phyloP scores from a whole-genome alignment of 2,113 vertebrate genomes.

The Tyrannus savana region DNA sequence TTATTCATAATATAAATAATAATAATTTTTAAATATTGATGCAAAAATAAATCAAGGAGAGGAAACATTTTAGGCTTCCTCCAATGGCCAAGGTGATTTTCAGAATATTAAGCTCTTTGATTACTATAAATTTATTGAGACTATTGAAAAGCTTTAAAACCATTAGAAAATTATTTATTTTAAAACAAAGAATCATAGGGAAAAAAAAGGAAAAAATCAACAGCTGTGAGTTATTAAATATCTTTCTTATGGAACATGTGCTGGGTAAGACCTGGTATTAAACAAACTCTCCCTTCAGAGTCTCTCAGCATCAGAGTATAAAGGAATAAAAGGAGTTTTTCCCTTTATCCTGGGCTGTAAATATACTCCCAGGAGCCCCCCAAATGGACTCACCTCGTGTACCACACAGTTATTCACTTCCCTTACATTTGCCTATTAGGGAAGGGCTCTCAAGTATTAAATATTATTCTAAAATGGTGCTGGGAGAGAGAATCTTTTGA shows the following conservation, averaged over 20 bases:
- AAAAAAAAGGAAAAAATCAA: background rate
- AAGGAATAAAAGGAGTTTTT: background rate
- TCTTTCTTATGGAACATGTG: background rate
- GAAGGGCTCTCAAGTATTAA: background rate
- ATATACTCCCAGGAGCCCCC: background rate
- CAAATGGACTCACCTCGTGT: background rate
- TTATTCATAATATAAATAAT: background rate
- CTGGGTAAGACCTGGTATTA: background rate
- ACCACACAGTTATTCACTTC: background rate
- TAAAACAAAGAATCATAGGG: background rate
- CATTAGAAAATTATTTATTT: background rate
- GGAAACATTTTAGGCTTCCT: background rate
- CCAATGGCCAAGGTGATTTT: background rate
- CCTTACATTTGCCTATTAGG: constrained; percentile 5
- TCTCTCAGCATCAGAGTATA: background rate
- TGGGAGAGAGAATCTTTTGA: constrained; percentile 5
- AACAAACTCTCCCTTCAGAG: background rate
- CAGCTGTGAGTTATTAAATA: background rate
- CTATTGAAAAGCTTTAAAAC: background rate
- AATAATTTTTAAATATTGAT: background rate
- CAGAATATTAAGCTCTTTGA: background rate
- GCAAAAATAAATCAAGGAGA: background rate
- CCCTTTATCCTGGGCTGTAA: background rate
- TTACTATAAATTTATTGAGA: background rate
- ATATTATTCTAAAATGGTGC: background rate